These are phyloP conservation scores for Heterotilapia buettikoferi DNA, from an alignment of 2,113 vertebrate species.

Conservation along the genomic window DNA sequence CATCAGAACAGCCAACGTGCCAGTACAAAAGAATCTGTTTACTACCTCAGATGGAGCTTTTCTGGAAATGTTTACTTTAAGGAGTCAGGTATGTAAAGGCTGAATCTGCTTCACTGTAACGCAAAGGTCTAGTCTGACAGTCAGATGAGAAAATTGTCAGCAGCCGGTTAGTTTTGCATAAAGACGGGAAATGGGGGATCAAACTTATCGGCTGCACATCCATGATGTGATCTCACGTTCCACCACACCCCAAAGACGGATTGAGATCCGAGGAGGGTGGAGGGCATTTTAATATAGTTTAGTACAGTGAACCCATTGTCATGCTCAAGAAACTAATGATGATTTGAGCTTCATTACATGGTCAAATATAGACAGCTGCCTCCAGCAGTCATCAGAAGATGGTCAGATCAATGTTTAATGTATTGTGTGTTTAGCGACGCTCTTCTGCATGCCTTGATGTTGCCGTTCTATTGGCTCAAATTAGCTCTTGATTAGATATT, in stretches of 20 bases:
- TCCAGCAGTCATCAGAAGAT: background rate
- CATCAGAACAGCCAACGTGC: background rate
- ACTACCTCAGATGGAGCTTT: background rate
- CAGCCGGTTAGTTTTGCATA: background rate
- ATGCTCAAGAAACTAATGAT: background rate
- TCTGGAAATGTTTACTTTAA: background rate
- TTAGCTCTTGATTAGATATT: background rate
- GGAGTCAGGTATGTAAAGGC: background rate
- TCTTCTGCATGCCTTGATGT: background rate
- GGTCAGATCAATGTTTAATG: background rate
- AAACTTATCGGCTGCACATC: background rate
- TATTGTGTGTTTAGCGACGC: background rate
- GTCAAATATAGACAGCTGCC: background rate
- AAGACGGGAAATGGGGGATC: background rate
- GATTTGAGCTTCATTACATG: background rate
- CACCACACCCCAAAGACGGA: background rate
- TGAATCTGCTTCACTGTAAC: background rate
- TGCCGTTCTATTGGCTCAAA: background rate
- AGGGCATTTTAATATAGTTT: background rate
- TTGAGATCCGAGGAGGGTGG: background rate
- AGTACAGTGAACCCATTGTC: background rate
- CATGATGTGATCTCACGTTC: background rate
- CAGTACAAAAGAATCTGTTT: background rate
- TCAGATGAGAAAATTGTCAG: background rate
- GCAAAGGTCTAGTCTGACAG: background rate